Evolutionary conservation across 30 jellyfish, hydroid and myxozoan genomes (phyloP), one percentile per base, ranked within the genome.

Genomic region (Hydractinia echinata): DNA sequence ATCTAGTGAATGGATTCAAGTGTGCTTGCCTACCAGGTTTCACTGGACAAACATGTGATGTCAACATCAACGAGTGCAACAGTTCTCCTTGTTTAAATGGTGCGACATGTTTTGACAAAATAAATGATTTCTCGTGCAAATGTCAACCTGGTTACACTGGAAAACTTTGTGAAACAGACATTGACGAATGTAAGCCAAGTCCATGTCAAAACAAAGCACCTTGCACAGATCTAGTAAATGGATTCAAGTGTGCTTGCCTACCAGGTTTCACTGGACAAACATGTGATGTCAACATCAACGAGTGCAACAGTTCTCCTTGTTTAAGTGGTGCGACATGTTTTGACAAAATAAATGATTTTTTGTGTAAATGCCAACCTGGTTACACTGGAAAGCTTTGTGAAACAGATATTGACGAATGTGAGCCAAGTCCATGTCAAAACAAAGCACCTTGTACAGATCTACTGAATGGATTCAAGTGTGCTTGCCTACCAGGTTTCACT

Each of bases 101-200:
- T 71, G 81, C 68, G 0, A 20, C 67, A 19, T 71, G 81, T 52
- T 2, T 71, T 1, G 81, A 71, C n/a, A 8, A 50, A 8, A 19
- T 71, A 19, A 15, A 30, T 71, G 10, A 30, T 20, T 71, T 20
- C 67, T 20, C 44, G 67, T 71, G 81, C 3, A n/a, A 15, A 71
- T 71, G 81, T 58, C 30, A 71, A 19, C 81, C 81, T 19, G 81
- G 81, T 7, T 71, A 14, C 4, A 20, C 69, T 71, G 81, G 81
- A 71, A 9, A 11, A 1, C 15, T 9, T 7, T 71, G 81, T 71
- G 68, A 71, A 8, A n/a, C 44, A n/a, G 61, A 71, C 9, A 52
- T 71, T 8, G 51, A 71, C 51, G 81, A 71, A 58, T 71, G 81
- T 20, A 15, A 10, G 8, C 39, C 7, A 20, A 30, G 51, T 50